Evolutionary conservation across 2,888 invertebrate species (phyloP).

Genomic region (Mystacides longicornis): DNA sequence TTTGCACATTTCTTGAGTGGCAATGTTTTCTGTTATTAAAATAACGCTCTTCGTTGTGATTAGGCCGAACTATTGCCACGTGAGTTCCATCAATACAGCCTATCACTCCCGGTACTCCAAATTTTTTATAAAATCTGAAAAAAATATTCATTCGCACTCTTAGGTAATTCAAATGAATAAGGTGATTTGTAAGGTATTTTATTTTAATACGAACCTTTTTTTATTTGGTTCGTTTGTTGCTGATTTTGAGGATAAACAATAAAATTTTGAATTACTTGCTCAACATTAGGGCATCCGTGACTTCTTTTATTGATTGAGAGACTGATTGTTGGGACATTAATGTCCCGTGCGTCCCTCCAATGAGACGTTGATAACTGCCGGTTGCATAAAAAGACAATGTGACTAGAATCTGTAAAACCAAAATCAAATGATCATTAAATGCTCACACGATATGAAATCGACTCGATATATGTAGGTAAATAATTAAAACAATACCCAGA

Average conservation of each 20-base stretch:
- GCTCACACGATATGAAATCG: no score
- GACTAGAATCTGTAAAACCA: no score
- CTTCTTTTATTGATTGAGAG: no score
- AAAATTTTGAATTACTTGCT: neutral
- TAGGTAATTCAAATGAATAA: neutral
- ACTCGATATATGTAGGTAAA: no score
- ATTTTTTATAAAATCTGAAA: conserved; percentile 4
- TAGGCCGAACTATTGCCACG: conserved; percentile 1
- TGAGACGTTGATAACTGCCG: no score
- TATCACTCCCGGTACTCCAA: neutral
- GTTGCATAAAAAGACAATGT: no score
- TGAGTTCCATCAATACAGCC: conserved; percentile 3
- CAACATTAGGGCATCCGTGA: neutral
- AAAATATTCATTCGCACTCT: neutral
- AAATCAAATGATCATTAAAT: no score
- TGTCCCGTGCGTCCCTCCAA: no score
- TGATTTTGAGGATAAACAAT: conserved; percentile 1
- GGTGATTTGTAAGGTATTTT: neutral
- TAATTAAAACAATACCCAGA: no score
- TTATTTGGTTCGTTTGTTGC: neutral
- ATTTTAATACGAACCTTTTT: neutral
- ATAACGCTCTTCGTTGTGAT: neutral
- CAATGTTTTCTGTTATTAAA: conserved; percentile 3
- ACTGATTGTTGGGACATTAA: no score
- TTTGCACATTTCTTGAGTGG: conserved; percentile 3